Base-by-base conservation (phyloP, 1,140 invertebrate species). In the Heliconius hewitsoni region DNA sequence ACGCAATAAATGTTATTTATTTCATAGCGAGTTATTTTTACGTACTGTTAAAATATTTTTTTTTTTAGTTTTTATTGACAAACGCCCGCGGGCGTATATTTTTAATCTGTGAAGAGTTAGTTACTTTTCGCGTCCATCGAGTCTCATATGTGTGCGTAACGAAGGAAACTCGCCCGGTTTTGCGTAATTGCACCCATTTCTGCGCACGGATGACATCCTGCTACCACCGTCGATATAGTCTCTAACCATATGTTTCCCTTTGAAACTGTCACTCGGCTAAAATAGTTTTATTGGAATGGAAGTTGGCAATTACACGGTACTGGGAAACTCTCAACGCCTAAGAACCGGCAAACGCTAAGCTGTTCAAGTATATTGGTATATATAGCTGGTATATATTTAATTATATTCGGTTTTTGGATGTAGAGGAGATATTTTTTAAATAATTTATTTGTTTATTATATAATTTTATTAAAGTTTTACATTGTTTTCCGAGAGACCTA, bases 81-180 rank as follows among this genome's bases (percentile, higher is more conserved):
- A 72, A 71, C 52, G 71, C 71, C 39, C 73, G 70, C 77, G 39
- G 55, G 34, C 70, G 70, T 77, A 76, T 81, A 46, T 16, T 81
- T 78, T 78, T 78, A 78, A 76, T 50, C 76, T 81, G 80, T 76
- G 80, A 37, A 78, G 80, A 78, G 77, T 84, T 84, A 82, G 77
- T 84, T 84, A 82, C 80, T 81, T 81, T 80, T 78, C 78, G 76
- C 81, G 78, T 84, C 82, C 80, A 84, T 84, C 82, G 83, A 84
- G 81, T 80, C 74, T 81, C 78, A 79, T 70, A 72, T 83, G 80
- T 81, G 74, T 79, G 82, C 73, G 84, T 83, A 82, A 74, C 82
- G 79, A 77, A 83, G 80, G 82, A 81, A 83, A 75, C 72, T 80
- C 79, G 80, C 39, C 80, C 83, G 83, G 78, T 84, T 81, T 80